Percentiles rank a stretch among this genome's conserved stretches.
phyloP scores from a whole-genome alignment of 1,140 invertebrate genomes.

The Trachymyrmex septentrionalis region DNA sequence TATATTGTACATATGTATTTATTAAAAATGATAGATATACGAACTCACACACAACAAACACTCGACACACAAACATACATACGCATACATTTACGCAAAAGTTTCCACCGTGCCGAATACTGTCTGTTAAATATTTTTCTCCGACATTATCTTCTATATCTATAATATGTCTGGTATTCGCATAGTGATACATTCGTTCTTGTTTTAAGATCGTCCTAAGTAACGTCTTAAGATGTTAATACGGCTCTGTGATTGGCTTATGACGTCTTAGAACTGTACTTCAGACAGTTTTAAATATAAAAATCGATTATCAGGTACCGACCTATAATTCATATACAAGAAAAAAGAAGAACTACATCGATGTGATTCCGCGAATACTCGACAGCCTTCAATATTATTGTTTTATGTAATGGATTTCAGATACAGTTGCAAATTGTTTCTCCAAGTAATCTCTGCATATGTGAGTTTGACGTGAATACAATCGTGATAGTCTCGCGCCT shows the following conservation, averaged over 20 bases:
- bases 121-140: conserved; percentile 53
- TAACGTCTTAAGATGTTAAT: too few species aligned
- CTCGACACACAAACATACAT: not conserved
- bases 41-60: conserved; percentile 1
- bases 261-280: too few species aligned
- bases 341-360: not conserved
- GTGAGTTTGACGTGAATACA: not conserved
- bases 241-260: too few species aligned
- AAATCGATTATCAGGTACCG: too few species aligned
- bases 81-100: conserved; percentile 44
- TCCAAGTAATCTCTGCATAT: not conserved
- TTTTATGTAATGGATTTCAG: conserved; percentile 10
- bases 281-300: too few species aligned
- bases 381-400: conserved; percentile 2
- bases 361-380: conserved; percentile 12
- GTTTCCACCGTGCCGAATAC: conserved; percentile 62
- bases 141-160: conserved; percentile 25
- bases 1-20: conserved; percentile 70
- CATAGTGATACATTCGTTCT: too few species aligned
- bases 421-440: not conserved
- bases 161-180: too few species aligned
- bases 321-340: not conserved
- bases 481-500: not conserved
- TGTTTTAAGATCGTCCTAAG: too few species aligned
- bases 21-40: conserved; percentile 64